Evolutionary conservation across 2,888 invertebrate genomes (phyloP).

Genomic region (Taphrorychus bicolor): DNA sequence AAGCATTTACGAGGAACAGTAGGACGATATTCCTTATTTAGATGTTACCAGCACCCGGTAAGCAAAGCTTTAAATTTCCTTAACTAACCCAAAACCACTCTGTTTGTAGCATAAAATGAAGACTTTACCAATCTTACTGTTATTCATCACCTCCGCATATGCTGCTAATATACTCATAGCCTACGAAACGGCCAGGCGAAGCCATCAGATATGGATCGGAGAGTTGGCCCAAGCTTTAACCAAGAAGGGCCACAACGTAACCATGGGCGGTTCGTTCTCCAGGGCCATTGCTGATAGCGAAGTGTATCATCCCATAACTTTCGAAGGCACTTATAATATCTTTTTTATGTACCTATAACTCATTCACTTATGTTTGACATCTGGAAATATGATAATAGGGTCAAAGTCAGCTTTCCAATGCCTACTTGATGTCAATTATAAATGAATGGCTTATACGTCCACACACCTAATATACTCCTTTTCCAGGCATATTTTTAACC

Average conservation of each 20-base stretch:
- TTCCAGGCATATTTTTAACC: conserved; percentile 25
- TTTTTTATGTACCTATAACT: too few species aligned
- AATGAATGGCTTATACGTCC: too few species aligned
- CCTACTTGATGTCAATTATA: too few species aligned
- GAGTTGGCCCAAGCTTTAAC: conserved; percentile 39
- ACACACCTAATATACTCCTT: too few species aligned
- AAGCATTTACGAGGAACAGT: too few species aligned
- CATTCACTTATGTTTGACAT: neutral
- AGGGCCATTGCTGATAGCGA: conserved; percentile 19
- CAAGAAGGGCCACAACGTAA: conserved; percentile 43
- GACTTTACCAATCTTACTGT: neutral
- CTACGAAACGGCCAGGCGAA: conserved; percentile 34
- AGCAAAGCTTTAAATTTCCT: neutral
- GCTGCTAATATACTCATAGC: conserved; percentile 34
- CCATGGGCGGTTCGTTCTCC: conserved; percentile 41
- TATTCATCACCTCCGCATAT: neutral
- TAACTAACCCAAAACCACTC: neutral
- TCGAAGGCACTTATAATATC: too few species aligned
- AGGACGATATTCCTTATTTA: too few species aligned
- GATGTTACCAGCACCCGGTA: too few species aligned
- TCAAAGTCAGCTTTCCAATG: too few species aligned
- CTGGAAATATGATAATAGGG: too few species aligned
- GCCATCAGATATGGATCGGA: conserved; percentile 45
- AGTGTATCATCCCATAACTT: conserved; percentile 34
- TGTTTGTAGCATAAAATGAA: neutral